Conservation (phyloP, 2,888 invertebrate species). For the Lasioglossum calceatum region DNA sequence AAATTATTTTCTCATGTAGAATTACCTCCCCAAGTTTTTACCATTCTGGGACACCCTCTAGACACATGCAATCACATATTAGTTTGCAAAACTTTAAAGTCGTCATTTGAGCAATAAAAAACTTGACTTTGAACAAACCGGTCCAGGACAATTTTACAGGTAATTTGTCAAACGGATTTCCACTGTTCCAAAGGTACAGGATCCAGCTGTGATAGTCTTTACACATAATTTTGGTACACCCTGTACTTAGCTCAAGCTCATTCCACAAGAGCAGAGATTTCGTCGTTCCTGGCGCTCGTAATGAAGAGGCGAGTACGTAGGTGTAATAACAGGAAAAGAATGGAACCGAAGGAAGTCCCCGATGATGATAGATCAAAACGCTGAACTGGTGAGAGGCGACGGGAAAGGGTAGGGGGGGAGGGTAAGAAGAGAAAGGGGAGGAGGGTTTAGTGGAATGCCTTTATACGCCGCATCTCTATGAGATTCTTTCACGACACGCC, state of each 20-base stretch:
- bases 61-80: too few species aligned
- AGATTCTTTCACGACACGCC: conserved; percentile 82
- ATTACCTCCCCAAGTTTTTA: too few species aligned
- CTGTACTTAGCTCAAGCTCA: background rate
- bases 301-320: conserved; percentile 14
- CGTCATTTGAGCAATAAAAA: too few species aligned
- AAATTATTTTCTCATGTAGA: too few species aligned
- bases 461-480: conserved; percentile 82
- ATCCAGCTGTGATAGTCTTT: too few species aligned
- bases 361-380: conserved; percentile 63
- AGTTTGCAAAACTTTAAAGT: too few species aligned
- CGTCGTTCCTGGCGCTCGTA: background rate
- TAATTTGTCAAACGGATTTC: too few species aligned
- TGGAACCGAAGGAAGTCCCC: conserved; percentile 32
- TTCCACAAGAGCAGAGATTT: conserved; percentile 10
- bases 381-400: conserved; percentile 50
- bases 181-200: too few species aligned
- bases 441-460: conserved; percentile 79
- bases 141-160: too few species aligned
- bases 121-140: too few species aligned
- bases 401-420: conserved; percentile 31
- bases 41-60: too few species aligned
- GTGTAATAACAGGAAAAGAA: conserved; percentile 41
- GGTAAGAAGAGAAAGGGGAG: conserved; percentile 25
- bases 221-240: too few species aligned